Evolutionary conservation across 1,140 invertebrate genomes (phyloP).

Genomic region (Camponotus vicinus): DNA sequence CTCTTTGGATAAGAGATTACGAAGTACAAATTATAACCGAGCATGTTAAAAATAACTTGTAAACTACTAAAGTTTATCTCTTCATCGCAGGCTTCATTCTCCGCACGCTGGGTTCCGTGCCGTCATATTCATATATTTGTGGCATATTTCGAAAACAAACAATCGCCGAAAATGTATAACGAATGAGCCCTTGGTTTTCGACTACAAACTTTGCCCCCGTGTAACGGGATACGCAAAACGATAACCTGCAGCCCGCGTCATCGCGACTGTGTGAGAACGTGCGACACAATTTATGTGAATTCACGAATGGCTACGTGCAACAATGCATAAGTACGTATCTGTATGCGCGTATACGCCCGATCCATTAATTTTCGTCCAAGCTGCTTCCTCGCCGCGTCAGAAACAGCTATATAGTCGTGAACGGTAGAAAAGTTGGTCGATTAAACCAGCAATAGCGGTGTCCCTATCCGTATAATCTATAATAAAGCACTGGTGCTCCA

Average conservation of each 20-base stretch:
- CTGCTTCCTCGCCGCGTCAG: conserved; percentile 72
- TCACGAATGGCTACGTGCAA: conserved; percentile 66
- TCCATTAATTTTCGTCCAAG: conserved; percentile 77
- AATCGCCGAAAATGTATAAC: conserved; percentile 68
- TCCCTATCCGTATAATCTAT: conserved; percentile 43
- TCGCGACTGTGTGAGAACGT: conserved; percentile 67
- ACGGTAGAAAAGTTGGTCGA: conserved; percentile 75
- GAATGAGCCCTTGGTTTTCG: conserved; percentile 48
- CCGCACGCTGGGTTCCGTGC: not conserved
- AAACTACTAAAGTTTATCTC: conserved; percentile 3
- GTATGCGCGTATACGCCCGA: conserved; percentile 60
- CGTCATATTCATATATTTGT: not conserved
- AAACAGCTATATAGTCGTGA: conserved; percentile 70
- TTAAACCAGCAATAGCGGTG: conserved; percentile 70
- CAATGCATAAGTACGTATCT: conserved; percentile 70
- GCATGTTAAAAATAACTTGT: not conserved
- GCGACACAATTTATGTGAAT: conserved; percentile 73
- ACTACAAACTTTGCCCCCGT: conserved; percentile 60
- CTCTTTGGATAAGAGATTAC: not conserved
- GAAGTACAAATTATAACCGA: not conserved
- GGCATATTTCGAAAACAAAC: conserved; percentile 52
- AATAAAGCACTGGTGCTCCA: conserved; percentile 45
- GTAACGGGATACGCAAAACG: conserved; percentile 62
- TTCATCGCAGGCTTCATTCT: not conserved
- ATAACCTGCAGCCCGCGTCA: conserved; percentile 52